These are phyloP conservation scores for Desoria tigrina DNA, from an alignment of 2,888 invertebrate species.

Conservation along the genomic window DNA sequence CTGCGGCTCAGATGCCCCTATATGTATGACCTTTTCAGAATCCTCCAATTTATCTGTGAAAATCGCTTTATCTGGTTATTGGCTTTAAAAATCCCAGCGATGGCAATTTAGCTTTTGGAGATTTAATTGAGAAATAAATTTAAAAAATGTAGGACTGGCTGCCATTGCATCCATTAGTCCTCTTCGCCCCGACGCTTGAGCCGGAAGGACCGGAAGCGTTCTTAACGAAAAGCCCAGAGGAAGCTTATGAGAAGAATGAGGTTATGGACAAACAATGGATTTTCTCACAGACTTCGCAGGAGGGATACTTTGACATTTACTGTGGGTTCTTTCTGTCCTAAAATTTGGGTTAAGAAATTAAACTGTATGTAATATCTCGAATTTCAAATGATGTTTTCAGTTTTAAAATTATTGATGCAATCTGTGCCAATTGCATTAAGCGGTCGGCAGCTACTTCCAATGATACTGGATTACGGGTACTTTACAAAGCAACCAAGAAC, in stretches of 20 bases:
- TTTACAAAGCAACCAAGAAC: conserved; percentile 23
- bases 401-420: conserved; percentile 39
- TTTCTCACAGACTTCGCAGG: conserved; percentile 37
- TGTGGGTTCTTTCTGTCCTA: no score
- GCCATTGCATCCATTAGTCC: conserved; percentile 38
- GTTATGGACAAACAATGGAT: conserved; percentile 43
- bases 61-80: no score
- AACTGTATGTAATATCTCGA: no score
- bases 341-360: no score
- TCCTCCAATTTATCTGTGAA: not conserved
- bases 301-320: conserved; percentile 43
- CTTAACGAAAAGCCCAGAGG: conserved; percentile 35
- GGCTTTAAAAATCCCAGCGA: no score
- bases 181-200: conserved; percentile 43
- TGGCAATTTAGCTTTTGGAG: no score
- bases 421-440: conserved; percentile 21
- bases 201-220: conserved; percentile 31
- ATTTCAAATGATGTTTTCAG: conserved; percentile 26
- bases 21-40: conserved; percentile 21
- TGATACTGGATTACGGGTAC: conserved; percentile 42
- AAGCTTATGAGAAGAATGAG: conserved; percentile 33
- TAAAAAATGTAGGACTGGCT: conserved; percentile 42
- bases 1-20: conserved; percentile 28
- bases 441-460: conserved; percentile 32
- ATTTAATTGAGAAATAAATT: no score